Percentiles rank a stretch among this genome's conserved stretches.
These are phyloP conservation scores for Tarsius wallacei DNA, from an alignment of 2,797 vertebrate genomes.

Conservation along the genomic window DNA sequence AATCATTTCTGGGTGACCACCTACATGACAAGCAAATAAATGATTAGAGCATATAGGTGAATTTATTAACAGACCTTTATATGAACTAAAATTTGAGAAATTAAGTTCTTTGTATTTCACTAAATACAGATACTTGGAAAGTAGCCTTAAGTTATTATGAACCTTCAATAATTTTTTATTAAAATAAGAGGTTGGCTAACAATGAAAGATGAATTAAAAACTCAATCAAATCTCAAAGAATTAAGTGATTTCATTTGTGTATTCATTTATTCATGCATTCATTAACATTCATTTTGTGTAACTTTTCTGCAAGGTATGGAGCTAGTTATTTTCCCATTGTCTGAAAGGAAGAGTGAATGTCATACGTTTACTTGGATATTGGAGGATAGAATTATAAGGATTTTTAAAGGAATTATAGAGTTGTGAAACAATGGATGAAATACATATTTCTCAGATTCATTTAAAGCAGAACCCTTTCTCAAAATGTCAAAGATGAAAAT, in stretches of 20 bases:
- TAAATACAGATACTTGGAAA: neutral
- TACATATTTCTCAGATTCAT: neutral
- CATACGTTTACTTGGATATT: neutral
- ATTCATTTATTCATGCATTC: neutral
- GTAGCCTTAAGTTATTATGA: neutral
- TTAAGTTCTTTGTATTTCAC: neutral
- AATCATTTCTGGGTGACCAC: constrained; percentile 33
- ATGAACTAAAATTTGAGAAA: constrained; percentile 33
- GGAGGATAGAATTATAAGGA: neutral
- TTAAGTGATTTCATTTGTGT: neutral
- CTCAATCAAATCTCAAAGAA: neutral
- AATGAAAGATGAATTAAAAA: constrained; percentile 35
- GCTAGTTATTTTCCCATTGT: constrained; percentile 33
- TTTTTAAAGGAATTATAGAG: neutral
- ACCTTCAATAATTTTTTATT: neutral
- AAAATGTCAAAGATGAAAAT: neutral
- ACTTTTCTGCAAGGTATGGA: neutral
- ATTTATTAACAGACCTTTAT: neutral
- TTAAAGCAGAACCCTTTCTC: neutral
- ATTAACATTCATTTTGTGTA: neutral
- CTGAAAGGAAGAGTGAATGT: neutral
- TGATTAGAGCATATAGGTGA: constrained; percentile 13
- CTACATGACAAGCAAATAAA: constrained; percentile 21
- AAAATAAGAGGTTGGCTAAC: constrained; percentile 1
- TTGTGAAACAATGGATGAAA: neutral